Percentiles rank a stretch among this genome's conserved stretches.
Conservation (phyloP, 2,888 invertebrate genomes). For the Xanthorhoe spadicearia region DNA sequence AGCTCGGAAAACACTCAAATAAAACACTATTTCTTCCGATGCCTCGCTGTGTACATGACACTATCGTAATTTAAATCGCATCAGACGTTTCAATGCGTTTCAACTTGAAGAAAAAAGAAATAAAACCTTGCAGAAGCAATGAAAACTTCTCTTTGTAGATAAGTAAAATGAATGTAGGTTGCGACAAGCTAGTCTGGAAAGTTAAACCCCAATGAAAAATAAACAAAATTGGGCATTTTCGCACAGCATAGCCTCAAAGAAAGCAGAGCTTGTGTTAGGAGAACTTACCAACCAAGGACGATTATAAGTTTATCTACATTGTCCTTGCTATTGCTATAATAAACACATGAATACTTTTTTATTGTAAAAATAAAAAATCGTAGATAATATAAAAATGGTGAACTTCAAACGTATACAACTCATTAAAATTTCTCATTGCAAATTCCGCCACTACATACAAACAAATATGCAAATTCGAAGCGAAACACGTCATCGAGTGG, state of each 20-base stretch:
- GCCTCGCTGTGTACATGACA: constrained; percentile 46
- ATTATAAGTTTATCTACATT: no score
- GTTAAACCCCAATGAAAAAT: no score
- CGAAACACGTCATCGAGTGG: constrained; percentile 52
- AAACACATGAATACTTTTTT: no score
- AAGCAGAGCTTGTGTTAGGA: no score
- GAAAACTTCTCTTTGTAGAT: neutral
- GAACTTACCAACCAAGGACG: no score
- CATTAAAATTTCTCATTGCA: constrained; percentile 32
- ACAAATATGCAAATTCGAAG: constrained; percentile 42
- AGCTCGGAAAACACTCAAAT: constrained; percentile 57
- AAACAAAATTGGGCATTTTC: no score
- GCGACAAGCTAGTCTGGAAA: no score
- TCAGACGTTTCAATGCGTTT: constrained; percentile 34
- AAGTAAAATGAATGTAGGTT: neutral
- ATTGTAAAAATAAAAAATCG: no score
- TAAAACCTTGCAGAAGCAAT: neutral
- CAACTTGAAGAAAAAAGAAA: constrained; percentile 26
- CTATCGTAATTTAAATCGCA: constrained; percentile 52
- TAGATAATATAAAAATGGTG: no score
- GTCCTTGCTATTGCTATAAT: no score
- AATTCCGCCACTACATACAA: constrained; percentile 32
- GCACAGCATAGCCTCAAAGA: no score
- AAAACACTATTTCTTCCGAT: constrained; percentile 54
- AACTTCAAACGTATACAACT: neutral